Percentiles rank a stretch among this genome's conserved stretches.
Conservation (phyloP, 2,888 invertebrate species). For the Drosophila anomelani region DNA sequence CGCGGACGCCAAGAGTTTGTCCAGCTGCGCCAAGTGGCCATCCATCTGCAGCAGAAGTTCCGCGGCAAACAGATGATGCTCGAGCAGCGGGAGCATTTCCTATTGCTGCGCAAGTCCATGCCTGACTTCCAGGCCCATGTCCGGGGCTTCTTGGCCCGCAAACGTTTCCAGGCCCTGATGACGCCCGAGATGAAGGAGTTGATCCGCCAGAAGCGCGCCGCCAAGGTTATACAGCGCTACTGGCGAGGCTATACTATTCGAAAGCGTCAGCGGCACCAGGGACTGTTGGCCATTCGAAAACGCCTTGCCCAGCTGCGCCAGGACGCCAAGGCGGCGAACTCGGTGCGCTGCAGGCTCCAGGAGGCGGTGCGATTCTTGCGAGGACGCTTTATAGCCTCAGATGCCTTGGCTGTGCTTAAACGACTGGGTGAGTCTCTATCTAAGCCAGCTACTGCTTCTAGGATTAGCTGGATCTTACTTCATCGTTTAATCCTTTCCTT, state of each 20-base stretch:
- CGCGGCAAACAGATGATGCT: conserved; percentile 84
- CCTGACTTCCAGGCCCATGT: conserved; percentile 81
- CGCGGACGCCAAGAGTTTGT: conserved; percentile 58
- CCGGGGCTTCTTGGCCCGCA: conserved; percentile 86
- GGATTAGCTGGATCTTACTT: neutral
- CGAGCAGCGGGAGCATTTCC: conserved; percentile 77
- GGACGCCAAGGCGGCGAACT: conserved; percentile 67
- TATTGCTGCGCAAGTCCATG: conserved; percentile 48
- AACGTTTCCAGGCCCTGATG: conserved; percentile 85
- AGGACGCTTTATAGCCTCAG: conserved; percentile 79
- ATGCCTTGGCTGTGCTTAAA: conserved; percentile 78
- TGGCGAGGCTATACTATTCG: conserved; percentile 86
- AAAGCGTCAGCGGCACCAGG: conserved; percentile 69
- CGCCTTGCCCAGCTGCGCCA: conserved; percentile 73
- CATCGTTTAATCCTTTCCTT: neutral
- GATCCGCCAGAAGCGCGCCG: conserved; percentile 85
- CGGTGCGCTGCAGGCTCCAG: conserved; percentile 79
- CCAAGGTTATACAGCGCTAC: conserved; percentile 88
- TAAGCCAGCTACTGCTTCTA: too few species aligned
- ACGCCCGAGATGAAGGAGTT: conserved; percentile 85
- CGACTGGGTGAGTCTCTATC: conserved; percentile 73
- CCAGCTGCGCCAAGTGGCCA: conserved; percentile 58
- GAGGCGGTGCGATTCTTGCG: conserved; percentile 81
- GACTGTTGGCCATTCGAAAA: conserved; percentile 71
- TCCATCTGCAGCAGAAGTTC: conserved; percentile 83